These are phyloP conservation scores for Myrmecophaga tridactyla DNA, from an alignment of 2,113 vertebrate species.

Conservation along the genomic window DNA sequence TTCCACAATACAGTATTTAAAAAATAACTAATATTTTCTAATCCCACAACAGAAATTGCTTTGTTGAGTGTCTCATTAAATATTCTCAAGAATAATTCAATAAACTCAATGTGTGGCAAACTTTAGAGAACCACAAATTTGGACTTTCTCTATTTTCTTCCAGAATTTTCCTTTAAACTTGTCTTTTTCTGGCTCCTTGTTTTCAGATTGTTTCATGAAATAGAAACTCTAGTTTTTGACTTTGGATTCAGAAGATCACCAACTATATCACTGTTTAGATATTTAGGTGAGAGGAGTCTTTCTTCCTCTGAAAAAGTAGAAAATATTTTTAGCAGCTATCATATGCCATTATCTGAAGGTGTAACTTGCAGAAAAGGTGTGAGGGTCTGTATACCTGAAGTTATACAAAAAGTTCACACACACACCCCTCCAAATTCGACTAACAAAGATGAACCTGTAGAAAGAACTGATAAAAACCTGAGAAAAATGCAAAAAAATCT, in stretches of 20 bases:
- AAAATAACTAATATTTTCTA: not conserved
- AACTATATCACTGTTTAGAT: not conserved
- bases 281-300: conserved; percentile 26
- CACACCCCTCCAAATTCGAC: not conserved
- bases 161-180: conserved; percentile 14
- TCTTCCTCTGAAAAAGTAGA: not conserved
- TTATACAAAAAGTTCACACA: not conserved
- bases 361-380: not conserved
- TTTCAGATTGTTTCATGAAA: conserved; percentile 36
- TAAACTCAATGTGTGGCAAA: not conserved
- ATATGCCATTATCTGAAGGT: not conserved
- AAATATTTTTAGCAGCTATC: not conserved
- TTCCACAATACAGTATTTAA: not conserved
- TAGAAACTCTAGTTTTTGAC: conserved; percentile 28
- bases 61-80: not conserved
- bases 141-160: not conserved
- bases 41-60: conserved; percentile 6
- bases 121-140: not conserved
- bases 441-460: not conserved
- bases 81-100: no score
- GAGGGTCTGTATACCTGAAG: not conserved
- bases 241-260: conserved; percentile 23
- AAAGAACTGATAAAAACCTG: not conserved
- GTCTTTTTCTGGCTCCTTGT: not conserved
- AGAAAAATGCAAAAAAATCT: not conserved